Conservation (phyloP, 2,888 invertebrate genomes). For the Suillia variegata region DNA sequence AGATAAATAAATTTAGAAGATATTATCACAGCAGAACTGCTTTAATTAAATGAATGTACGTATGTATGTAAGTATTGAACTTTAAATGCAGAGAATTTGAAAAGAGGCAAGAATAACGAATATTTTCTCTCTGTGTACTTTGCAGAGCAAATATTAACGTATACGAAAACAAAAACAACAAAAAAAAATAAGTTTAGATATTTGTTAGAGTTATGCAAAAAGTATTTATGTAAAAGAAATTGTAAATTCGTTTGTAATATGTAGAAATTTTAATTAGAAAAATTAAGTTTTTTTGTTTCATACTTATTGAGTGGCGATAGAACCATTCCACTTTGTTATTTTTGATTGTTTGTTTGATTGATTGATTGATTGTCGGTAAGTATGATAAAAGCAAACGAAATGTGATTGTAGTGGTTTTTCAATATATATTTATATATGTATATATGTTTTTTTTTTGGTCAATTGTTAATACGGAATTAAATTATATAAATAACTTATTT, state of each 20-base stretch:
- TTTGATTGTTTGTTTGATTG: conserved; percentile 34
- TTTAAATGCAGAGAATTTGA: neutral
- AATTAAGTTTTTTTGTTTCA: conserved; percentile 41
- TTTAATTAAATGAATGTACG: too few species aligned
- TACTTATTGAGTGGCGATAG: conserved; percentile 60
- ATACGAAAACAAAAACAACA: neutral
- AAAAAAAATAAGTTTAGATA: neutral
- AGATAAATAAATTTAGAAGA: too few species aligned
- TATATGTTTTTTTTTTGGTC: conserved; percentile 22
- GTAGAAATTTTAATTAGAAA: too few species aligned
- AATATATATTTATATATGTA: conserved; percentile 22
- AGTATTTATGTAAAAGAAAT: neutral
- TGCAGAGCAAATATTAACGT: too few species aligned
- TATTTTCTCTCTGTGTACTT: too few species aligned
- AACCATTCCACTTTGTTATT: conserved; percentile 58
- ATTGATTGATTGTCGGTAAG: conserved; percentile 16
- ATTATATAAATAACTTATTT: too few species aligned
- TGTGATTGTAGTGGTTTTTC: conserved; percentile 26
- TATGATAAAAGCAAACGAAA: conserved; percentile 21
- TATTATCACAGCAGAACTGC: too few species aligned
- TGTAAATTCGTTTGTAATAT: neutral
- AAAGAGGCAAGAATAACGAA: too few species aligned
- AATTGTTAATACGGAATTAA: too few species aligned
- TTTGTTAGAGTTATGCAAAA: neutral
- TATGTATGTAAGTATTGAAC: neutral